Conservation (phyloP, 2,888 invertebrate genomes). For the Drosophila aldrichi region DNA sequence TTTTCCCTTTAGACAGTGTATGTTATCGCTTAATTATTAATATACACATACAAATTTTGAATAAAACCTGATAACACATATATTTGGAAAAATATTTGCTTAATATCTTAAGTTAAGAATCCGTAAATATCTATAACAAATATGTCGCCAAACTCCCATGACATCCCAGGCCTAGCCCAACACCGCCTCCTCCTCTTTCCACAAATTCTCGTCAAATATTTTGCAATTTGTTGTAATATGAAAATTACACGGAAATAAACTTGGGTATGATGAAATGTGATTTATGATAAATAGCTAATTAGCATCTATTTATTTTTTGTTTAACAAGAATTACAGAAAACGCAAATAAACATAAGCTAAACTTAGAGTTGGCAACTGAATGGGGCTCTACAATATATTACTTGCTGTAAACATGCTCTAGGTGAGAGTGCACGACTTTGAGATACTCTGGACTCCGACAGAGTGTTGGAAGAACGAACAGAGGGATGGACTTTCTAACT, state of each 20-base stretch:
- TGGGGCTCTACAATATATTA: not conserved
- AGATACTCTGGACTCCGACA: not conserved
- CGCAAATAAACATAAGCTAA: slow-evolving; percentile 27
- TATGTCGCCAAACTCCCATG: not conserved
- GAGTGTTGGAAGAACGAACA: no score
- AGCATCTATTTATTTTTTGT: slow-evolving; percentile 17
- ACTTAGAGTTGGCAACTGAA: slow-evolving; percentile 5
- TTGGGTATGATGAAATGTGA: slow-evolving; percentile 20
- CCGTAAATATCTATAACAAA: not conserved
- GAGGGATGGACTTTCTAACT: not conserved
- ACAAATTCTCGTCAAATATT: slow-evolving; percentile 37
- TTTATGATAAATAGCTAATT: slow-evolving; percentile 39
- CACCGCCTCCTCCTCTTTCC: not conserved
- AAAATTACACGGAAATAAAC: slow-evolving; percentile 41
- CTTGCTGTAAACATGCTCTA: not conserved
- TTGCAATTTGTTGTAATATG: slow-evolving; percentile 15
- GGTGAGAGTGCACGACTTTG: not conserved
- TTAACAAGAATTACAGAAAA: not conserved
- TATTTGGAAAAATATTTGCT: not conserved
- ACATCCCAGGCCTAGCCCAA: not conserved
- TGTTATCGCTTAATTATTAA: not conserved
- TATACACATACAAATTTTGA: not conserved
- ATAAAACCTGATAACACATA: not conserved
- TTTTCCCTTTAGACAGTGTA: not conserved
- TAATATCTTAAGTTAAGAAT: not conserved